Percentiles rank a stretch among this genome's conserved stretches.
phyloP scores from a whole-genome alignment of 1,140 invertebrate genomes.

The Drosophila tropicalis region DNA sequence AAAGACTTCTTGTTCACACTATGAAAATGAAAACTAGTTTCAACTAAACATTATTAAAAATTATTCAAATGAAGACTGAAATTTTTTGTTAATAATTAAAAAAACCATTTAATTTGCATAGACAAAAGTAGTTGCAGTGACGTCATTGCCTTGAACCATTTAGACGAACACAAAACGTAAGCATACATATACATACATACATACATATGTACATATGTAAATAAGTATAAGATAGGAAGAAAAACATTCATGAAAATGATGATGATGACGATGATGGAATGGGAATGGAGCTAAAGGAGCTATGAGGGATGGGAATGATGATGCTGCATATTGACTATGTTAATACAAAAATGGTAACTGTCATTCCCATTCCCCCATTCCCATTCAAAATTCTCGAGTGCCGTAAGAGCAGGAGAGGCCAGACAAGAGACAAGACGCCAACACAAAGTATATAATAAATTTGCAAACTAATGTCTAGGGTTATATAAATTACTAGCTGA shows the following conservation, averaged over 20 bases:
- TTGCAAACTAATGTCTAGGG: slow-evolving; percentile 58
- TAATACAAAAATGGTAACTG: slow-evolving; percentile 28
- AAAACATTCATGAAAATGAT: slow-evolving; percentile 31
- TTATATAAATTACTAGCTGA: slow-evolving; percentile 58
- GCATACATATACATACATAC: not conserved
- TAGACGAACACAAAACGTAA: slow-evolving; percentile 15
- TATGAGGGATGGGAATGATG: not conserved
- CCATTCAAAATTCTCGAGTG: slow-evolving; percentile 40
- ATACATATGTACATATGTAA: not conserved
- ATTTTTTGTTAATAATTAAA: not conserved
- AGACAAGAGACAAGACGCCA: not conserved
- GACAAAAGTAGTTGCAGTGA: slow-evolving; percentile 23
- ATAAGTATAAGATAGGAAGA: slow-evolving; percentile 2
- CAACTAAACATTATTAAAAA: slow-evolving; percentile 11
- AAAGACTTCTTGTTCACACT: not conserved
- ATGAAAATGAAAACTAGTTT: slow-evolving; percentile 1
- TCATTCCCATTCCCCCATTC: slow-evolving; percentile 30
- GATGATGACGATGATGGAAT: not conserved
- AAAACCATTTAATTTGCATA: not conserved
- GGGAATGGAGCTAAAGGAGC: not conserved
- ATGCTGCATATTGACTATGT: slow-evolving; percentile 37
- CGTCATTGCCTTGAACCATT: slow-evolving; percentile 58
- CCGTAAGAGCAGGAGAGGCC: not conserved
- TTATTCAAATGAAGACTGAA: slow-evolving; percentile 7
- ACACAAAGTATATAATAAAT: slow-evolving; percentile 56